Base-by-base conservation (phyloP, 2,888 invertebrate species). In the Drosophila yooni region DNA sequence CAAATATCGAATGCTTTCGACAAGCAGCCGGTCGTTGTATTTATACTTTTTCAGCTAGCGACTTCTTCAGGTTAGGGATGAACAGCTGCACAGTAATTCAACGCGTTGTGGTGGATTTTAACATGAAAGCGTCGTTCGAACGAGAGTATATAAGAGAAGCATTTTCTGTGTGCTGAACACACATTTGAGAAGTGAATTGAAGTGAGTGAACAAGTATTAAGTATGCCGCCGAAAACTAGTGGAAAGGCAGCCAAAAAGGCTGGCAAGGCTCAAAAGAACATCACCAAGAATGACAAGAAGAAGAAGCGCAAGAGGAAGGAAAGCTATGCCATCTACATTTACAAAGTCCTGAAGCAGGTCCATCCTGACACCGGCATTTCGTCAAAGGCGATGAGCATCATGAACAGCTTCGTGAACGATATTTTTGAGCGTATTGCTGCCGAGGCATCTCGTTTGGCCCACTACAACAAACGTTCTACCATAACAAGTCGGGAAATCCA, bases 341-440 rank as follows among this genome's bases (percentile, higher is more conserved):
- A 76, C 68, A 81, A 81, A 72, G 80, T 81, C 54, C 84, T 96
- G 69, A 94, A 94, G 82, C 94, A 94, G 79, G 94, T 95, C 0
- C 94, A 95, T 78, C 94, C 95, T 0, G 95, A 95, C 90, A 94
- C 95, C 48, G 95, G 96, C 0, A 95, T 96, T 60, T 95, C 96
- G 0, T 94, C 94, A 31, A 96, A 96, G 81, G 95, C 96, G 0
- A 96, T 96, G 95, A 92, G 94, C 81, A 96, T 96, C 77, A 96
- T 96, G 96, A 96, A 96, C 92, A 95, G 95, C 83, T 96, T 96
- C 75, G 95, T 97, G 0, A 95, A 95, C 80, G 96, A 97, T 81
- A 95, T 96, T 85, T 94, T 97, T 85, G 96, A 97, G 90, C 94
- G 95, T 52, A 95, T 97, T 52, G 96, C 96, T 0, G 93, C 94